phyloP scores from a whole-genome alignment of 1,140 invertebrate species.

The Alviniconcha marisindica region DNA sequence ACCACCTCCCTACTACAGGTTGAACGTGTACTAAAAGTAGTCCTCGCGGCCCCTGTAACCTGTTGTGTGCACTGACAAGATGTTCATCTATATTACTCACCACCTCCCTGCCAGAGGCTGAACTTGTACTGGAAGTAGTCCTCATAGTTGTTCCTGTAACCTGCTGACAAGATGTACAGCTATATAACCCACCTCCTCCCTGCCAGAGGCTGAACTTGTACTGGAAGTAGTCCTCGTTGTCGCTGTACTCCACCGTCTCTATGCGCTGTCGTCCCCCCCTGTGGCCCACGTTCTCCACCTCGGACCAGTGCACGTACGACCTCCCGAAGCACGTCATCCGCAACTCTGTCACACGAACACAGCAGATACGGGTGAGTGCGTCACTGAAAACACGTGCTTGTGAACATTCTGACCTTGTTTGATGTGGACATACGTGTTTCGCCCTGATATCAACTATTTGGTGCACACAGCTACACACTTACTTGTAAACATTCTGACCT shows the following conservation, averaged over 20 bases:
- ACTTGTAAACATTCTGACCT: too few relatives aligned
- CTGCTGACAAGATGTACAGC: background rate
- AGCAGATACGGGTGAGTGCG: too few relatives aligned
- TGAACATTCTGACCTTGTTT: too few relatives aligned
- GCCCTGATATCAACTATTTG: too few relatives aligned
- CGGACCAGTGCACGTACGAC: constrained; percentile 48
- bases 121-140: constrained; percentile 53
- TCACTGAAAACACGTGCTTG: too few relatives aligned
- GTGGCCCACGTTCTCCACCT: constrained; percentile 51
- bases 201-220: constrained; percentile 46
- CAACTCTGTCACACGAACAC: constrained; percentile 37
- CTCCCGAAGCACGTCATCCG: constrained; percentile 48
- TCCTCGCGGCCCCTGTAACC: too few relatives aligned
- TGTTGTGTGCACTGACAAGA: too few relatives aligned
- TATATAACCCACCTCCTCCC: background rate
- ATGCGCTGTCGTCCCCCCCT: constrained; percentile 45
- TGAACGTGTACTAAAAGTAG: too few relatives aligned
- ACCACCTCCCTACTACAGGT: too few relatives aligned
- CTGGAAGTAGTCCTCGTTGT: constrained; percentile 53
- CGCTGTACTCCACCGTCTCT: constrained; percentile 49
- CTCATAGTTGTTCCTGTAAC: constrained; percentile 47
- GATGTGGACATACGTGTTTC: too few relatives aligned
- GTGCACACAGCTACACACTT: too few relatives aligned
- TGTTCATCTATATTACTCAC: too few relatives aligned
- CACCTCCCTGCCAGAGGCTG: constrained; percentile 32